Percentiles rank a stretch among this genome's conserved stretches.
Evolutionary conservation across 2,113 vertebrate genomes (phyloP).

Genomic region (Synodontis membranacea): DNA sequence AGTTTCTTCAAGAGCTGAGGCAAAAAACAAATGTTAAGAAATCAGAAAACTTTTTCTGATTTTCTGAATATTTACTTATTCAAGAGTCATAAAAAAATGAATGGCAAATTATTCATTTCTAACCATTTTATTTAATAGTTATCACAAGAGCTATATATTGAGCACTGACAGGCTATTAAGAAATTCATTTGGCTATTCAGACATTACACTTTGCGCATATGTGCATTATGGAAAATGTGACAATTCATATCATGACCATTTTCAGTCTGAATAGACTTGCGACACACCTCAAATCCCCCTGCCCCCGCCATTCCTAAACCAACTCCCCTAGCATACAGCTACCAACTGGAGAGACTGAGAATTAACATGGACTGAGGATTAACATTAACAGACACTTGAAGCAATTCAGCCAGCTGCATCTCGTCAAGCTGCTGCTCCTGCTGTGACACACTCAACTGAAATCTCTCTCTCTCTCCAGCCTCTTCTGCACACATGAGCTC

Average conservation of each 20-base stretch:
- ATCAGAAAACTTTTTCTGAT: too few relatives aligned
- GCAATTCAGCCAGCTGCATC: too few relatives aligned
- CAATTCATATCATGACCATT: too few relatives aligned
- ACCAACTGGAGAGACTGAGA: too few relatives aligned
- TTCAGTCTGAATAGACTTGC: too few relatives aligned
- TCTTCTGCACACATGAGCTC: neutral
- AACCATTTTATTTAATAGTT: neutral
- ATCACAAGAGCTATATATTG: neutral
- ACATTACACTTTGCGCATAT: neutral
- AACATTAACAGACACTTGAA: too few relatives aligned
- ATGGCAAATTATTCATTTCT: neutral
- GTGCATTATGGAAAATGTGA: too few relatives aligned
- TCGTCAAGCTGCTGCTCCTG: too few relatives aligned
- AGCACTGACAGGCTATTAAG: neutral
- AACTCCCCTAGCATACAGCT: too few relatives aligned
- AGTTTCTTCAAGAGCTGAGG: conserved; percentile 93
- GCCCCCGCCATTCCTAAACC: too few relatives aligned
- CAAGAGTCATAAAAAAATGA: neutral
- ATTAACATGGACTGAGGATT: too few relatives aligned
- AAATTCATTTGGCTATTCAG: neutral
- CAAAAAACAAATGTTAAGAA: conserved; percentile 19
- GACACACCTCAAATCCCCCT: too few relatives aligned
- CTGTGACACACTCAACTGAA: neutral
- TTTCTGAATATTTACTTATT: neutral
- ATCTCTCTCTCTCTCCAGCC: neutral